Evolutionary conservation across 37 sponge, comb jelly and placozoan species (phyloP), one percentile per base, ranked within the genome.

Genomic region (Beroe forskalii): DNA sequence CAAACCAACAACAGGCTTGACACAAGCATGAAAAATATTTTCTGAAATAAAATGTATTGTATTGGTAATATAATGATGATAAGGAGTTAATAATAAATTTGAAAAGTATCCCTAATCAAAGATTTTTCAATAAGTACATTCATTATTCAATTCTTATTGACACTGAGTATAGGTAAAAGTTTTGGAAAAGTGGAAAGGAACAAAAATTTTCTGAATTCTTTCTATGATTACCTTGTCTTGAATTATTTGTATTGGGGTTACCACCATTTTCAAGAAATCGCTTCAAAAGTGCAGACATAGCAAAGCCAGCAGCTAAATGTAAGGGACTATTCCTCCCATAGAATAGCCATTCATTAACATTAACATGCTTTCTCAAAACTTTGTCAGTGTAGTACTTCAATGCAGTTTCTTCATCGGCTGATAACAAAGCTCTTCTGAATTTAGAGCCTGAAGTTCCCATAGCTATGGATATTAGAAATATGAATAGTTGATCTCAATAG

Each of bases 221-320:
- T n/a, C n/a, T n/a, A n/a, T n/a, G n/a, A n/a, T n/a, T n/a, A n/a
- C n/a, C n/a, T 63, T 63, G 66, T 20, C 75, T 3, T 35, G 75
- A 72, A 30, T 72, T 72, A 35, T 72, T 72, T 8, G 75, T 72
- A 20, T 72, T 72, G 28, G 75, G 75, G 35, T 72, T 72, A 9
- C 75, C 75, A 22, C 75, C 75, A 72, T 72, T 72, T 32, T 72
- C 75, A 6, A 72, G 23, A 37, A 72, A 72, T 37, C 75, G 33
- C 22, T 72, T 72, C 40, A 72, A 33, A 8, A 72, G 39, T 38
- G 37, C 35, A 3, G 75, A 72, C 75, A 72, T 72, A 32, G 75
- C 75, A 72, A 72, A 72, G 22, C 75, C 75, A 72, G 75, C 75
- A 72, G 75, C 75, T 72, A 72, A 38, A 72, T 72, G 75, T 30